Evolutionary conservation across 2,113 vertebrate genomes (phyloP), one percentile per base, ranked within the genome.

Genomic region (Stigmatopora argus): DNA sequence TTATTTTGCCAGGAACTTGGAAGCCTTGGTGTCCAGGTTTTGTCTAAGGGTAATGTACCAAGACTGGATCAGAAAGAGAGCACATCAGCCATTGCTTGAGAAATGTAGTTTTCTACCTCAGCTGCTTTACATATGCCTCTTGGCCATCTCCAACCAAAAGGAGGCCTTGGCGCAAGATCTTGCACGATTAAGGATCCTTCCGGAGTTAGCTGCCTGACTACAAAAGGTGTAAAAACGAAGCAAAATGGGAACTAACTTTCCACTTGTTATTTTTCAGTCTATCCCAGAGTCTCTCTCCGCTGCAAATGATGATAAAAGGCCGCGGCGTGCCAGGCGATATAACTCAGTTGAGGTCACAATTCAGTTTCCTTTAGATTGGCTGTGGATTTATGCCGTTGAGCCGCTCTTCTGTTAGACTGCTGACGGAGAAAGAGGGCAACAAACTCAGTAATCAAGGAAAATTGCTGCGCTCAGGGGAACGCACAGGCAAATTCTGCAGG

Each of bases 291-390:
- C n/a, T 46, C 52, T 21, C 31, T 21, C 38, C 5, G 38, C 41
- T 14, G 47, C 44, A 52, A 14, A 34, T 47, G 68, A 80, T 68
- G 62, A 78, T 71, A 71, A 56, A 75, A 48, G 45, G 75, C 63
- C 51, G 44, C 70, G 3, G 45, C 38, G 56, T 67, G 72, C 73
- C 77, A 63, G 21, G 47, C 64, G 65, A 59, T 64, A 70, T 64
- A 70, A 81, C 80, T 84, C 83, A 79, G 74, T 75, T 80, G 69
- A 72, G 80, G 75, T 77, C 78, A 77, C 79, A 70, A 77, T 83
- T 86, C 83, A 80, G 83, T 84, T 77, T 74, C 64, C 74, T 23
- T 71, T 61, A 55, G 78, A 88, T 81, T 82, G 88, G 64, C 69
- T 83, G 64, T 59, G 78, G 86, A 83, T 89, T 83, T 82, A 87